Base-by-base conservation (phyloP, 2,113 vertebrate species). In the Leuciscus idus region DNA sequence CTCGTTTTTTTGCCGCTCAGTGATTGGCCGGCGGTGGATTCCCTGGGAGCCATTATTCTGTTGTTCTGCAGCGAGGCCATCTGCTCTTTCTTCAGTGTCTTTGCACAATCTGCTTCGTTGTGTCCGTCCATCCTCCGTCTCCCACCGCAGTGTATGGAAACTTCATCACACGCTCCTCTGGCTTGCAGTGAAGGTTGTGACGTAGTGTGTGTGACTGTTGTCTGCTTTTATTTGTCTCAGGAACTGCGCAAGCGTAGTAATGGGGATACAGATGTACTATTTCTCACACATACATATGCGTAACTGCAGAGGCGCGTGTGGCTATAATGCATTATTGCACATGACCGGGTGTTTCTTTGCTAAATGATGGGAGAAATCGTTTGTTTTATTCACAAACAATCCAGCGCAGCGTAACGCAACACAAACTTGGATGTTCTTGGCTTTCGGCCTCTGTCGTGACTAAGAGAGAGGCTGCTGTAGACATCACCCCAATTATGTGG, bases 21-120 rank as follows among this genome's bases (percentile, higher is more conserved):
- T 6, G 61, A 64, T 88, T 81, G 84, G 87, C 80, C 8, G 66
- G 62, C 46, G 0, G 36, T 80, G 76, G 84, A 86, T 81, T 76
- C 74, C 84, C 87, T 81, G 52, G 81, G 76, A 88, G 85, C 74
- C 81, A 66, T 81, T 81, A 77, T 86, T 84, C 80, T 78, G 84
- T 83, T 62, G 86, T 43, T 43, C 43, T 9, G 57, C 75, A 81
- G 76, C 28, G 30, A 33, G 72, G 77, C 89, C 89, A 90, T 90
- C 89, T 84, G 89, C 77, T 90, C 81, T 55, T 59, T n/a, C n/a
- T 77, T 76, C 70, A 11, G 62, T 52, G 33, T 73, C 81, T 73
- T 68, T 82, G 23, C 66, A 57, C 81, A 83, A 73, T 39, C 81
- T 85, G 74, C 23, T 33, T 76, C 55, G 9, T 43, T 76, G 79